Base-by-base conservation (phyloP, 2,888 invertebrate species). In the Yponomeuta malinellus region DNA sequence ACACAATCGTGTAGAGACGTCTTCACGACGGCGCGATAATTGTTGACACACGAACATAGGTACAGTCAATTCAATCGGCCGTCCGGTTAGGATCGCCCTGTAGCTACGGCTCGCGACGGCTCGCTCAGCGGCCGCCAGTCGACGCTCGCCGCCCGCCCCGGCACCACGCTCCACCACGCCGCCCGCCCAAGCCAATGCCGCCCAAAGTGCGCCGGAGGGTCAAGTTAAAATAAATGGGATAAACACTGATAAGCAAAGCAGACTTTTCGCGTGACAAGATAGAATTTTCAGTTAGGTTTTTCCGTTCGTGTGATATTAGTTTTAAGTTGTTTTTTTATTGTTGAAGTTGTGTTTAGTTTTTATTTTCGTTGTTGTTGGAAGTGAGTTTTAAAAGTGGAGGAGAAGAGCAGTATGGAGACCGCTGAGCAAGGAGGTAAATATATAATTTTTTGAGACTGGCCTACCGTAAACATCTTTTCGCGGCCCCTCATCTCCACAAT, bases 271-370 rank as follows among this genome's bases (percentile, higher is more conserved):
- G 59, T 64, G 65, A 73, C 37, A n/a, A 31, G n/a, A 67, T 33
- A 43, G n/a, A 23, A 64, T 29, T 64, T 64, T 37, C 4, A 37
- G 9, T 33, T 33, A 66, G 59, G 31, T n/a, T 48, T 68, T 48
- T 48, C 52, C 15, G 68, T 75, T 74, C 74, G 88, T 89, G 90
- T 90, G 90, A 90, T 90, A 90, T 81, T 90, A 90, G 89, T 78
- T 76, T 73, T 88, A 87, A 84, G 86, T 84, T 78, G 76, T 77
- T 73, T 73, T 33, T 78, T 76, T 78, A 75, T 78, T 78, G 78
- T 77, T 78, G 74, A 75, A 74, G 74, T 76, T 76, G 74, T 73
- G 52, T 59, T 59, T 59, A 59, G 43, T 43, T 59, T 29, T 23
- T 64, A 15, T 2, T 63, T 63, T 33, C 33, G 63, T 2, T 66